Evolutionary conservation across 1,140 invertebrate species (phyloP).

Genomic region (Branchinecta lynchi): DNA sequence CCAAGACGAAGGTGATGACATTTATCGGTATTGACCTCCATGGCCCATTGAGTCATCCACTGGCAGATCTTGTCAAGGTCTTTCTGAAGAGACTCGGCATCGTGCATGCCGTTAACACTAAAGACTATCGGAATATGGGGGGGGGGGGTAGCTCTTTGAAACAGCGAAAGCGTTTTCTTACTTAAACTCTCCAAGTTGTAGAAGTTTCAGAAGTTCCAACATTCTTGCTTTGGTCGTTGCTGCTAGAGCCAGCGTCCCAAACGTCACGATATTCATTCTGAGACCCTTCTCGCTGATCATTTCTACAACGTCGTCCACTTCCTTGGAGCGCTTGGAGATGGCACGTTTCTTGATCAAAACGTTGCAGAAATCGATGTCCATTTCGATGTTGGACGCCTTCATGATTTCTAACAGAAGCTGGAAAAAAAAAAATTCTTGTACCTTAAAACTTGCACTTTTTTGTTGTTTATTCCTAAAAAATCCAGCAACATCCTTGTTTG

Average conservation of each 20-base stretch:
- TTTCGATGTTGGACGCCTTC: background rate
- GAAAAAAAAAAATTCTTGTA: background rate
- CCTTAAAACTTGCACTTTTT: too few relatives aligned
- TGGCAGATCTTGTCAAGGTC: too few relatives aligned
- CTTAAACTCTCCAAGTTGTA: background rate
- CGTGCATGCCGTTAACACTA: too few relatives aligned
- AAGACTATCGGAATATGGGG: too few relatives aligned
- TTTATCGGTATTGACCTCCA: too few relatives aligned
- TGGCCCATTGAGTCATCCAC: too few relatives aligned
- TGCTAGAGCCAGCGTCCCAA: background rate
- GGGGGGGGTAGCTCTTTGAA: too few relatives aligned
- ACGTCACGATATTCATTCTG: background rate
- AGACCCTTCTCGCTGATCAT: background rate
- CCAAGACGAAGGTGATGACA: too few relatives aligned
- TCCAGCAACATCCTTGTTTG: too few relatives aligned
- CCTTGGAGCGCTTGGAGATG: background rate
- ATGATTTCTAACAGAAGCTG: conserved; percentile 2
- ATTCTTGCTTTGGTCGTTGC: background rate
- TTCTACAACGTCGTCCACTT: background rate
- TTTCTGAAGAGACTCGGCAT: too few relatives aligned
- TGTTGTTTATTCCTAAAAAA: too few relatives aligned
- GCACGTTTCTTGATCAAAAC: background rate
- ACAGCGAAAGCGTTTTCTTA: background rate
- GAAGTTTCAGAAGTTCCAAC: background rate
- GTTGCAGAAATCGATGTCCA: background rate